Evolutionary conservation across 2,113 vertebrate genomes (phyloP).

Genomic region (Mastomys natalensis): DNA sequence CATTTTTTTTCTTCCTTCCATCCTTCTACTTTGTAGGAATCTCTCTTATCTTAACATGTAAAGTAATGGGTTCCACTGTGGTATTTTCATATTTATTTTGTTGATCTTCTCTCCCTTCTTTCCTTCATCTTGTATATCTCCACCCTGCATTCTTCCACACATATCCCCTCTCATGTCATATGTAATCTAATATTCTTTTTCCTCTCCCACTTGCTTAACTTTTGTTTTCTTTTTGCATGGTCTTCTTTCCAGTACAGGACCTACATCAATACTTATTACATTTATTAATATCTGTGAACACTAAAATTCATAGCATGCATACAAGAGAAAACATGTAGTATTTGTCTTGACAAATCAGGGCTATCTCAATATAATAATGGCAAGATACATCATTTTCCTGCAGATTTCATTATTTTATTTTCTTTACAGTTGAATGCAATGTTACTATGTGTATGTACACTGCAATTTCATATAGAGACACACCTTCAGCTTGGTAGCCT

Average conservation of each 20-base stretch:
- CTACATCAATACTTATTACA: background rate
- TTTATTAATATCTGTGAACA: background rate
- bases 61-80: background rate
- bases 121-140: background rate
- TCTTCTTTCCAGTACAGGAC: background rate
- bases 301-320: background rate
- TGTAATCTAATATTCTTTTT: background rate
- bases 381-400: background rate
- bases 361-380: background rate
- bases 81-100: background rate
- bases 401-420: background rate
- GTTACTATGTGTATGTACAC: background rate
- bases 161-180: no score
- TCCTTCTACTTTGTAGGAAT: no score
- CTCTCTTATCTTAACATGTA: background rate
- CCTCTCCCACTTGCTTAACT: background rate
- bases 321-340: background rate
- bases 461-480: background rate
- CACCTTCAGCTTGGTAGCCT: background rate
- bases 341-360: background rate
- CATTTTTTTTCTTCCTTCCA: background rate
- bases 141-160: background rate
- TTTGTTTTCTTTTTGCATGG: background rate
- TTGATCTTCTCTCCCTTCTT: background rate
- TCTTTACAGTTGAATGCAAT: background rate